These are phyloP conservation scores for Pterocles gutturalis DNA, from an alignment of 2,113 vertebrate genomes.

Conservation along the genomic window DNA sequence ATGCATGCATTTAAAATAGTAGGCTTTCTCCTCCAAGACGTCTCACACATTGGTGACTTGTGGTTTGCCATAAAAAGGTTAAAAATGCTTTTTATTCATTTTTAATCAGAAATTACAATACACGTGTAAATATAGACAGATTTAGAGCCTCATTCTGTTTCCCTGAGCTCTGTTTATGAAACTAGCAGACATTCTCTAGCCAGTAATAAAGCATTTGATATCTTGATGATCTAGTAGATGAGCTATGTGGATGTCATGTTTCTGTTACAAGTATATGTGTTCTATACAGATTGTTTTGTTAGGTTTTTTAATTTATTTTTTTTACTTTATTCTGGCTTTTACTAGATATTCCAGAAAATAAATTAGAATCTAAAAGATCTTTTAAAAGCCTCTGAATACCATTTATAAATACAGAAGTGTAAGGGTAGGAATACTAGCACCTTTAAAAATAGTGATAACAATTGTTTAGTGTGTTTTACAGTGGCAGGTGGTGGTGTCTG, in stretches of 20 bases:
- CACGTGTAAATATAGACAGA: not conserved
- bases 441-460: not conserved
- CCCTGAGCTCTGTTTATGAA: not conserved
- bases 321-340: not conserved
- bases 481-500: not conserved
- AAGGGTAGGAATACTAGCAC: not conserved
- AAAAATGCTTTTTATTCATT: not conserved
- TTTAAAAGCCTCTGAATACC: not conserved
- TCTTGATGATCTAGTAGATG: not conserved
- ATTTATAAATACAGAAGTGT: not conserved
- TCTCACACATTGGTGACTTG: not conserved
- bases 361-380: not conserved
- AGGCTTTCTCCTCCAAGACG: not conserved
- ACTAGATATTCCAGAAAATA: not conserved
- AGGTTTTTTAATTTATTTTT: not conserved
- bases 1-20: not conserved
- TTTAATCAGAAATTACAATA: not conserved
- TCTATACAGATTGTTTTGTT: not conserved
- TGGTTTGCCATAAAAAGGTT: not conserved
- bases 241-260: not conserved
- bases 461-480: not conserved
- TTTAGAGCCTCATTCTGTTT: not conserved
- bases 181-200: not conserved
- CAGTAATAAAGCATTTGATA: not conserved
- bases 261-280: not conserved